Conservation (phyloP, 2,113 vertebrate species). For the Vicugna pacos region DNA sequence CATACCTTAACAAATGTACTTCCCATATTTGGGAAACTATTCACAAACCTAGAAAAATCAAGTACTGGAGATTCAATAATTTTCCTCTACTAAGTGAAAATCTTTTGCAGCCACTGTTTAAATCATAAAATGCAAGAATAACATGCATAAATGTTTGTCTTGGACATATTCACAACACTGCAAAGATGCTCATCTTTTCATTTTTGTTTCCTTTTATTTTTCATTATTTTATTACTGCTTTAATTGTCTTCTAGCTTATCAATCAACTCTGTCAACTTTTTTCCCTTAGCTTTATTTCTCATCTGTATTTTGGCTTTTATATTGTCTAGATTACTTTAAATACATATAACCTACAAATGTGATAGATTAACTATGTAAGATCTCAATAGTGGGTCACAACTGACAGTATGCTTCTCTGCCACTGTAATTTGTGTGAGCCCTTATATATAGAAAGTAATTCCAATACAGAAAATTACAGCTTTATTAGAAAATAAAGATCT, state of each 20-base stretch:
- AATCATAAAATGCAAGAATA: slow-evolving; percentile 7
- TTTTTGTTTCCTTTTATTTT: not conserved
- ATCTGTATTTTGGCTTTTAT: not conserved
- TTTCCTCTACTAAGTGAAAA: not conserved
- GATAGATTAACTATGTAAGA: not conserved
- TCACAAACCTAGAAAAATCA: not conserved
- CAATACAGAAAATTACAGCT: not conserved
- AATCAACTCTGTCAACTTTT: not conserved
- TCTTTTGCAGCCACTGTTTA: not conserved
- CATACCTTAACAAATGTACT: not conserved
- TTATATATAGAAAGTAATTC: not conserved
- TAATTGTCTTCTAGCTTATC: not conserved
- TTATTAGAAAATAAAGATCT: not conserved
- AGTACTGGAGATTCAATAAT: not conserved
- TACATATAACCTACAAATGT: not conserved
- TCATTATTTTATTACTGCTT: not conserved
- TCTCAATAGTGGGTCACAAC: not conserved
- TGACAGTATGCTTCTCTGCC: not conserved
- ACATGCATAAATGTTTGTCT: not conserved
- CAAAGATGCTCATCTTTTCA: not conserved
- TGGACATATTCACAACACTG: not conserved
- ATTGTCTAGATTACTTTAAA: not conserved
- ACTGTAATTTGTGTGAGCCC: not conserved
- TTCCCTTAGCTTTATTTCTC: not conserved
- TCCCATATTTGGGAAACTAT: not conserved